These are phyloP conservation scores for Hyla sarda DNA, from an alignment of 2,113 vertebrate species.

Conservation along the genomic window DNA sequence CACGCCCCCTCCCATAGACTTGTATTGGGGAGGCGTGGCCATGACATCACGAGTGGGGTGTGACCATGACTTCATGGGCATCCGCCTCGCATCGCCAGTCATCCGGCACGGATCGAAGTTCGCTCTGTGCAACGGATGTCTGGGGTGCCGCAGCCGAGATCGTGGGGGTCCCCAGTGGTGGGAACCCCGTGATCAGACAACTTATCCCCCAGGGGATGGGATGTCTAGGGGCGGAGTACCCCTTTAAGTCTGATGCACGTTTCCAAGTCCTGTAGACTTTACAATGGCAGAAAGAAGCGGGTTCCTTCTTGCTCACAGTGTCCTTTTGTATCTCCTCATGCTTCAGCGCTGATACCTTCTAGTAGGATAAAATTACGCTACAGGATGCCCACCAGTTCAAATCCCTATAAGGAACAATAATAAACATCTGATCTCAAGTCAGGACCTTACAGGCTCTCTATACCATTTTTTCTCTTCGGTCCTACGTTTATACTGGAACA, in stretches of 20 bases:
- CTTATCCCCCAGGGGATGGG: too few species aligned
- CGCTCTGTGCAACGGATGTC: too few species aligned
- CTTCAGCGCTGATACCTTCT: not conserved
- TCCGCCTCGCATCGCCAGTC: too few species aligned
- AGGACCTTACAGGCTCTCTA: constrained; percentile 72
- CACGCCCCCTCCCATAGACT: too few species aligned
- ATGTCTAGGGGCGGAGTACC: too few species aligned
- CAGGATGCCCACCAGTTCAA: constrained; percentile 65
- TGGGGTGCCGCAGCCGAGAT: too few species aligned
- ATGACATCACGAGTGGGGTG: too few species aligned
- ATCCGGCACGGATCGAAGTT: too few species aligned
- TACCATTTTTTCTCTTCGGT: constrained; percentile 63
- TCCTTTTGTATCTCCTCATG: constrained; percentile 48
- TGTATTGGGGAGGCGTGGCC: too few species aligned
- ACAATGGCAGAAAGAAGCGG: constrained; percentile 20
- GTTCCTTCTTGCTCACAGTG: constrained; percentile 34
- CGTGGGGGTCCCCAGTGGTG: too few species aligned
- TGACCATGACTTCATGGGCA: too few species aligned
- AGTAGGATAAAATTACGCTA: constrained; percentile 55
- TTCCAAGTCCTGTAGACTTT: constrained; percentile 23
- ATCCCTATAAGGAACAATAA: constrained; percentile 73
- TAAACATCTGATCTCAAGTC: constrained; percentile 67
- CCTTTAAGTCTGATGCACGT: constrained; percentile 10
- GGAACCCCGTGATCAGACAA: too few species aligned
- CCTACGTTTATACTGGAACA: constrained; percentile 73